Base-by-base conservation (phyloP, 1,140 invertebrate species). In the Drosophila triauraria region DNA sequence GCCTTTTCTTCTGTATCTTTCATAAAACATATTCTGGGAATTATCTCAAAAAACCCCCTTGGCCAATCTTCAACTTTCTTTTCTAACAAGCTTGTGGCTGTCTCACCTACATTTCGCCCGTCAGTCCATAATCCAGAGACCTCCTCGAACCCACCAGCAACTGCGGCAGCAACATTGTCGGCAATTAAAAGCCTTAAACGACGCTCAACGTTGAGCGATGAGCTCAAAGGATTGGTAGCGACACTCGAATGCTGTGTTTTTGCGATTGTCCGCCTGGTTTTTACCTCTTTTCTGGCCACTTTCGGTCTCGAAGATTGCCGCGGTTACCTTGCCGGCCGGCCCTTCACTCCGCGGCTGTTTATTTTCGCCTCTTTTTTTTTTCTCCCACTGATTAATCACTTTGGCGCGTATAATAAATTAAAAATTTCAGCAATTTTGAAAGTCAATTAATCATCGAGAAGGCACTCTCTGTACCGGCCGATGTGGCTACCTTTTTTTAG, bases 361-460 rank as follows among this genome's bases (percentile, higher is more conserved):
- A 58, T 64, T 61, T 64, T 56, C 35, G 53, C 53, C 35, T 25
- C 53, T 58, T 63, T 82, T 83, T 80, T 42, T 71, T 72, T 88
- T 81, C 72, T 77, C 69, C 76, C 78, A 83, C 81, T 91, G 90
- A 91, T 91, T 91, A 91, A 91, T 91, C 90, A 91, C 90, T 90
- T 86, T 83, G 78, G 85, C 84, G 90, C 82, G 91, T 86, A 91
- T 91, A 91, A 91, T 91, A 91, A 91, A 91, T 91, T 91, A 91
- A 91, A 91, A 91, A 91, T 91, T 91, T 91, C 90, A 91, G 90
- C 90, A 90, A 91, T 91, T 91, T 91, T 91, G 90, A 91, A 91
- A 91, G 90, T 91, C 90, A 91, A 91, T 91, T 91, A 91, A 91
- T 91, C 90, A 91, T 91, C 78, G 80, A 56, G 76, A 80, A 78